Evolutionary conservation across 1,140 invertebrate species (phyloP), one percentile per base, ranked within the genome.

Genomic region (Sminthurinus signatus): DNA sequence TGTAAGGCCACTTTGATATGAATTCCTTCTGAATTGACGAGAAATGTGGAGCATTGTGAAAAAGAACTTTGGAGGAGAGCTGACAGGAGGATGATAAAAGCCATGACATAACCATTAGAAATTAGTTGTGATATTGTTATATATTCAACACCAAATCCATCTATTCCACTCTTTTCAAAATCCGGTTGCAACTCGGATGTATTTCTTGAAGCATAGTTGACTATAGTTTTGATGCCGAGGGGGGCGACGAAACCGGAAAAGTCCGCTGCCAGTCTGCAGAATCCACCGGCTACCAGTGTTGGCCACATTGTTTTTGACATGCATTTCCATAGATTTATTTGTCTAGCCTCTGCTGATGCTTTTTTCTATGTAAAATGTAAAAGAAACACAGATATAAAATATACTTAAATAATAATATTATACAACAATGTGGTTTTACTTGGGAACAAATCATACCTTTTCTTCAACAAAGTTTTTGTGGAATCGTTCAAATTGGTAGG

Each of bases 1-100:
- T 92, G 89, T 66, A 93, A 78, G 56, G 88, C 86, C 43, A 84
- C 85, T 78, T 88, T 87, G 50, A 90, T 80, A 72, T 86, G 82
- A 60, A 88, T 88, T 55, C 88, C 89, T 78, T 89, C 86, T 57
- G 88, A 83, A 61, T 87, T 88, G 14, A 90, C 81, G 43, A 92
- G 78, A 76, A 89, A 89, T 62, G 88, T 88, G 17, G 88, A 89
- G 59, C 86, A 84, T 79, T 93, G 89, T n/a, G 88, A 88, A 52
- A 92, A 79, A 28, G 86, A 85, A 65, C 86, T 86, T 78, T 93
- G 89, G 21, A 86, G 77, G 39, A 92, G 73, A 10, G 84, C 81
- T n/a, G 85, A 81, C 15, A 91, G 58, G 23, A 91, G 83, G 39
- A 91, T 81, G 15, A 89, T 74, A 51, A 85, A 75, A 27, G 86